phyloP scores from a whole-genome alignment of 2,888 invertebrate genomes.

The Coelopa pilipes region DNA sequence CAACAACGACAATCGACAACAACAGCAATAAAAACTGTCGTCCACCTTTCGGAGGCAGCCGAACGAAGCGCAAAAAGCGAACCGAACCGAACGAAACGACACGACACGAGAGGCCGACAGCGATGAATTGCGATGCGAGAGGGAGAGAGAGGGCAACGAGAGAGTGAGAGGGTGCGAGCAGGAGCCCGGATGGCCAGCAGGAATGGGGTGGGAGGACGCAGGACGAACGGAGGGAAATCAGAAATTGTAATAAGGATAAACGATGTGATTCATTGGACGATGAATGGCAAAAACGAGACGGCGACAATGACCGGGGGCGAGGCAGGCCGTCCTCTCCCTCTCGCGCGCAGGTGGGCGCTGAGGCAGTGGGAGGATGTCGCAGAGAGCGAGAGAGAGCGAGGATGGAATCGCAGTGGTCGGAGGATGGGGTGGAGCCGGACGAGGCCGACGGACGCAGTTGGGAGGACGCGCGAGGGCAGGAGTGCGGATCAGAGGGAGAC shows the following conservation, averaged over 20 bases:
- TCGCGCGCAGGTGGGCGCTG: too few relatives aligned
- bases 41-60: not conserved
- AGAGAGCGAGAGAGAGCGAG: too few relatives aligned
- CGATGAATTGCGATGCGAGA: slow-evolving; percentile 7
- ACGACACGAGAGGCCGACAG: not conserved
- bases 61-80: too few relatives aligned
- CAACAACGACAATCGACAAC: too few relatives aligned
- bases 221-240: slow-evolving; percentile 30
- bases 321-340: too few relatives aligned
- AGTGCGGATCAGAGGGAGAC: too few relatives aligned
- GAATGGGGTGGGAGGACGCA: not conserved
- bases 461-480: too few relatives aligned
- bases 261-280: slow-evolving; percentile 26
- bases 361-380: too few relatives aligned
- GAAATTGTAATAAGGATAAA: slow-evolving; percentile 38
- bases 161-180: not conserved
- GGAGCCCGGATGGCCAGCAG: not conserved
- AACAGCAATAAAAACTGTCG: not conserved
- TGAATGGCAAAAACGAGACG: slow-evolving; percentile 8
- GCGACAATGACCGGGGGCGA: not conserved
- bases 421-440: too few relatives aligned
- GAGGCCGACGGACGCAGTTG: too few relatives aligned
- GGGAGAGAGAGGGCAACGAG: not conserved
- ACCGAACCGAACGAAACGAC: too few relatives aligned
- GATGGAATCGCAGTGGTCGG: too few relatives aligned